Percentiles rank a stretch among this genome's conserved stretches.
These are phyloP conservation scores for Euleptes europaea DNA, from an alignment of 2,113 vertebrate genomes.

Conservation along the genomic window DNA sequence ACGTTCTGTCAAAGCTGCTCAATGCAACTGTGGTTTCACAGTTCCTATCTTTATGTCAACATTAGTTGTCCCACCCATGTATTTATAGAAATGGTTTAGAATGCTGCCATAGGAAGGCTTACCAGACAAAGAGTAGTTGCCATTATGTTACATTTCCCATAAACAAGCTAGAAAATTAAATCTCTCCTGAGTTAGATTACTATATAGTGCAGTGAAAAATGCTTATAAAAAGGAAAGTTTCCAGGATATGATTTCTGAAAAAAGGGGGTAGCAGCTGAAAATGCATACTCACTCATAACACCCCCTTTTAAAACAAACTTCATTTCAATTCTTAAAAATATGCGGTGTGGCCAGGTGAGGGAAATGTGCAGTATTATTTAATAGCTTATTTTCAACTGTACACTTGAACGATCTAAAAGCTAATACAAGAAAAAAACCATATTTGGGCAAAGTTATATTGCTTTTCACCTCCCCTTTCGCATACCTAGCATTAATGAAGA, in stretches of 20 bases:
- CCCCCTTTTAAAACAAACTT: not conserved
- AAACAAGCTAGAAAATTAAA: not conserved
- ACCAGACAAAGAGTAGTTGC: not conserved
- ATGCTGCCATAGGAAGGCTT: not conserved
- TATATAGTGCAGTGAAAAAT: not conserved
- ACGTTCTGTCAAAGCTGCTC: not conserved
- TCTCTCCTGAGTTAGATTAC: not conserved
- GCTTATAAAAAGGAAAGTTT: not conserved
- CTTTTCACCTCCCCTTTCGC: constrained; percentile 11
- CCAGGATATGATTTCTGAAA: not conserved
- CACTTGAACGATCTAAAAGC: not conserved
- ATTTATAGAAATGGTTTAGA: not conserved
- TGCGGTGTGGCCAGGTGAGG: not conserved
- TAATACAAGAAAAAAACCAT: not conserved
- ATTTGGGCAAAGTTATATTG: constrained; percentile 5
- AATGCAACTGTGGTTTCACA: not conserved
- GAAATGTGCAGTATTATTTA: not conserved
- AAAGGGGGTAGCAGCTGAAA: not conserved
- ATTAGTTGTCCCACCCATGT: not conserved
- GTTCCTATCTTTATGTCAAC: not conserved
- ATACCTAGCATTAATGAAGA: not conserved
- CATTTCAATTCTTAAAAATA: not conserved
- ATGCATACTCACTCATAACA: not conserved
- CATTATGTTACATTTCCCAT: not conserved
- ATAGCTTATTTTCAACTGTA: not conserved